phyloP scores from a whole-genome alignment of 2,888 invertebrate genomes.

The Furcula furcula region DNA sequence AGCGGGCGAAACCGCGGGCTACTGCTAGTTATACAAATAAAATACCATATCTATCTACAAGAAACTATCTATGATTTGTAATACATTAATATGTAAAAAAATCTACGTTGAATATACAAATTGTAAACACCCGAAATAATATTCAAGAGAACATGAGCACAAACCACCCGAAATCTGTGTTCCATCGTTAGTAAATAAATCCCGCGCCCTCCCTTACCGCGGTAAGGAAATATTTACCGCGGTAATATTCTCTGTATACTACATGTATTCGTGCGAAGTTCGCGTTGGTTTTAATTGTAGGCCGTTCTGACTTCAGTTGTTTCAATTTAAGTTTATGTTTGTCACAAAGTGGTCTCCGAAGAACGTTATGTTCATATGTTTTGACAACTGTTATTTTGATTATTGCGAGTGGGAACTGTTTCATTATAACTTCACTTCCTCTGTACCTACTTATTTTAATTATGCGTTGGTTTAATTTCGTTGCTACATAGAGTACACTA shows the following conservation, averaged over 20 bases:
- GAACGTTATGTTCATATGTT: neutral
- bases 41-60: no score
- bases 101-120: neutral
- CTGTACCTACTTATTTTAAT: neutral
- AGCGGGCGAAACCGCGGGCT: no score
- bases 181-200: slow-evolving; percentile 54
- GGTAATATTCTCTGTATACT: slow-evolving; percentile 20
- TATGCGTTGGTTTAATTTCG: no score
- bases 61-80: no score
- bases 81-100: no score
- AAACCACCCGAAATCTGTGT: slow-evolving; percentile 48
- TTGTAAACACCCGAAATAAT: slow-evolving; percentile 14
- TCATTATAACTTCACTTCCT: slow-evolving; percentile 1
- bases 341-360: slow-evolving; percentile 12
- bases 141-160: slow-evolving; percentile 19
- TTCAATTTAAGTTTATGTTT: slow-evolving; percentile 25
- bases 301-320: slow-evolving; percentile 27
- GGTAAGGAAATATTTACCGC: slow-evolving; percentile 14
- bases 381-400: neutral
- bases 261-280: slow-evolving; percentile 7
- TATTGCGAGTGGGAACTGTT: neutral
- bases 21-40: no score
- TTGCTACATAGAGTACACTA: no score
- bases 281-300: slow-evolving; percentile 31
- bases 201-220: slow-evolving; percentile 23